Evolutionary conservation across 2,888 invertebrate genomes (phyloP).

Genomic region (Cecidostiba fungosa): DNA sequence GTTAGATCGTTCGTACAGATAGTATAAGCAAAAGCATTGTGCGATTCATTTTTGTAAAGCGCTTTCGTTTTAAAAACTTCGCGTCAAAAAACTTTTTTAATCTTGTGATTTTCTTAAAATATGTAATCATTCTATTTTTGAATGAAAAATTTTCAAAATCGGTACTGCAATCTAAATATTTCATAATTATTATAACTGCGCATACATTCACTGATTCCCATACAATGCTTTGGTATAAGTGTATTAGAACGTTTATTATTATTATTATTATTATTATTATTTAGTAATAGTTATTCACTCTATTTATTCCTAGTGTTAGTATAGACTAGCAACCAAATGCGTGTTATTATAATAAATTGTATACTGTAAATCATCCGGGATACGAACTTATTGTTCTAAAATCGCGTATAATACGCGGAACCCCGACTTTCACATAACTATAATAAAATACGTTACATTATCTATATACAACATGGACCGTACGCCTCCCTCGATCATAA

Average conservation of each 20-base stretch:
- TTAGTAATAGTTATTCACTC: background rate
- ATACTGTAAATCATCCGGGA: background rate
- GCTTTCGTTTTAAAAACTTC: background rate
- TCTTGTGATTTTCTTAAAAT: background rate
- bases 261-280: constrained; percentile 5
- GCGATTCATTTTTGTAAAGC: constrained; percentile 21
- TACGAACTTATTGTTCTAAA: background rate
- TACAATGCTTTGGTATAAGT: constrained; percentile 36
- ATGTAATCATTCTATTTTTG: background rate
- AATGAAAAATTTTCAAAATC: background rate
- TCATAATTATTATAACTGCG: background rate
- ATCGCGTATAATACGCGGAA: background rate
- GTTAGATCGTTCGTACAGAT: constrained; percentile 16
- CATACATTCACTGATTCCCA: constrained; percentile 1
- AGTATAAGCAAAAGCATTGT: constrained; percentile 49
- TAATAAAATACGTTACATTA: constrained; percentile 4
- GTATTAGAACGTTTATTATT: constrained; percentile 26
- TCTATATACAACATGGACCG: background rate
- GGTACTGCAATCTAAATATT: background rate
- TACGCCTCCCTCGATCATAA: background rate
- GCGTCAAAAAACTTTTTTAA: background rate
- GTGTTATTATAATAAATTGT: background rate
- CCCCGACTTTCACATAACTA: background rate
- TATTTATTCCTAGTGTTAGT: constrained; percentile 16
- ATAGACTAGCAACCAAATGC: background rate